A percentile compares a stretch with the other conserved stretches of the same genome.
phyloP scores from a whole-genome alignment of 2,797 vertebrate species.

The Tokudaia muenninki region DNA sequence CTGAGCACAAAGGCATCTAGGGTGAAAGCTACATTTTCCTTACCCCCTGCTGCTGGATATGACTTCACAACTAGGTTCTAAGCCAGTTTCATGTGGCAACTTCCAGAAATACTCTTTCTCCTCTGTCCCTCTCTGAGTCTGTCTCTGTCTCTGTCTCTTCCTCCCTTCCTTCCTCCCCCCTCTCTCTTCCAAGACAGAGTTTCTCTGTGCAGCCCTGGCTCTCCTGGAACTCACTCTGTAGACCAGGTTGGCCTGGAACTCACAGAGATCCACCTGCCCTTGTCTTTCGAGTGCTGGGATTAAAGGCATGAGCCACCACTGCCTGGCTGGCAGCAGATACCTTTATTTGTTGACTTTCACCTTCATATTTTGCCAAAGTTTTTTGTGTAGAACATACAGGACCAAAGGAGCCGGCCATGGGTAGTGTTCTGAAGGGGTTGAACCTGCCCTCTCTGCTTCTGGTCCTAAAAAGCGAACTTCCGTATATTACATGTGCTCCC shows the following conservation, averaged over 20 bases:
- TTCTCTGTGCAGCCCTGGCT: neutral
- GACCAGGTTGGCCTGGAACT: neutral
- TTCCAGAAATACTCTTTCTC: slow-evolving; percentile 30
- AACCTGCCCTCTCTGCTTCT: neutral
- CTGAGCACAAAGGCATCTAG: neutral
- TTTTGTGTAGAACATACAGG: neutral
- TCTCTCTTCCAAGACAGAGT: neutral
- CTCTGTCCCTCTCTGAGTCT: neutral
- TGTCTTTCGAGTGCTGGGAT: neutral
- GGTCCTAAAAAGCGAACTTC: neutral
- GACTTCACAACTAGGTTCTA: neutral
- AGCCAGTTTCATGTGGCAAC: neutral
- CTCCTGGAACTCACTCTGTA: neutral
- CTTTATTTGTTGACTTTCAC: neutral
- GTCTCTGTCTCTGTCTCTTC: too few relatives aligned
- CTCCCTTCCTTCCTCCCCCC: accelerated
- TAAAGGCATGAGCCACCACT: neutral
- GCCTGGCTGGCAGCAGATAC: neutral
- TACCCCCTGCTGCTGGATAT: neutral
- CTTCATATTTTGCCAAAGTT: neutral
- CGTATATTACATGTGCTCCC: too few relatives aligned
- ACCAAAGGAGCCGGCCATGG: too few relatives aligned
- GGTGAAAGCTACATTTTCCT: neutral
- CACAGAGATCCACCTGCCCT: neutral
- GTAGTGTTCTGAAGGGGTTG: neutral